These are phyloP conservation scores for Vesta saturnalis DNA, from an alignment of 2,888 invertebrate genomes.

Conservation along the genomic window DNA sequence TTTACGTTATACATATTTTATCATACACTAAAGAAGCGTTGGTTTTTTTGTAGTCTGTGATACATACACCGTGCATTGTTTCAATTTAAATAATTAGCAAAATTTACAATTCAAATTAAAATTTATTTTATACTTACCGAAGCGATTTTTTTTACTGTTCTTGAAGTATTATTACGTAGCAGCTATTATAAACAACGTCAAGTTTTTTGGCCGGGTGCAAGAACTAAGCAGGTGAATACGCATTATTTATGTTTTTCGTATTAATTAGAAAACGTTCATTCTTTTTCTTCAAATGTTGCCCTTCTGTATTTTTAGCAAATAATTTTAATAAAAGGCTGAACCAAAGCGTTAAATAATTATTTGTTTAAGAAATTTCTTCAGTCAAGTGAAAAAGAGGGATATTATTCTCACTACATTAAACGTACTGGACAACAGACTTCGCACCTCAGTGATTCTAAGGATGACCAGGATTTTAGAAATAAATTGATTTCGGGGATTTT, in stretches of 20 bases:
- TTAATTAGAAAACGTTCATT: background rate
- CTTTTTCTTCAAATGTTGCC: background rate
- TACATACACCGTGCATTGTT: slow-evolving; percentile 10
- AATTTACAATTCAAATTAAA: slow-evolving; percentile 11
- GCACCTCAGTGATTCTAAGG: slow-evolving; percentile 48
- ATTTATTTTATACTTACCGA: slow-evolving; percentile 7
- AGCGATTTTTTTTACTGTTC: slow-evolving; percentile 10
- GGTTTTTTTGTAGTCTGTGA: background rate
- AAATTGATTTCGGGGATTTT: slow-evolving; percentile 44
- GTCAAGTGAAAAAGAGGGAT: slow-evolving; percentile 33
- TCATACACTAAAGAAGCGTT: background rate
- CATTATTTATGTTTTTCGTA: slow-evolving; percentile 31
- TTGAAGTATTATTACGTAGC: slow-evolving; percentile 6
- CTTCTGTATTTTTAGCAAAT: background rate
- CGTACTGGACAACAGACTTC: slow-evolving; percentile 43
- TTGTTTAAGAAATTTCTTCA: slow-evolving; percentile 38
- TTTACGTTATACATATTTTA: background rate
- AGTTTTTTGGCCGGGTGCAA: slow-evolving; percentile 35
- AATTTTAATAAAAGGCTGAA: slow-evolving; percentile 3
- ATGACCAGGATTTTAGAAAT: slow-evolving; percentile 45
- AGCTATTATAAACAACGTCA: slow-evolving; percentile 25
- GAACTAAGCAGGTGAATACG: slow-evolving; percentile 29
- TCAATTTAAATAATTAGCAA: slow-evolving; percentile 12
- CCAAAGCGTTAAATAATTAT: slow-evolving; percentile 35
- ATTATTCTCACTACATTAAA: slow-evolving; percentile 36